phyloP scores from a whole-genome alignment of 1,140 invertebrate species.

The Drosophila saltans region DNA sequence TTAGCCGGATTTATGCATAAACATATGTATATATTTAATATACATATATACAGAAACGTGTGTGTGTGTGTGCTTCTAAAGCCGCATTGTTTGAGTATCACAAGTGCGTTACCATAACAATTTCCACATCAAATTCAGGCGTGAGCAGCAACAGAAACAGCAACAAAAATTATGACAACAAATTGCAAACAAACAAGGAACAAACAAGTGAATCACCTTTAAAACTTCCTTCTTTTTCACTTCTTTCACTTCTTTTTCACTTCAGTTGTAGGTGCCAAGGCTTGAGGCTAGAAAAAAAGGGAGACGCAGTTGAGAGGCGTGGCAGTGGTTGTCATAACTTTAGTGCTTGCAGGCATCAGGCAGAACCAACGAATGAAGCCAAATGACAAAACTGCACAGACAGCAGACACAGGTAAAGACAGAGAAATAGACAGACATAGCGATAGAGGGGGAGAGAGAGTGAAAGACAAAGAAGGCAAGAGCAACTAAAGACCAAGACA shows the following conservation, averaged over 20 bases:
- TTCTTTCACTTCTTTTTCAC: slow-evolving; percentile 29
- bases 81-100: slow-evolving; percentile 35
- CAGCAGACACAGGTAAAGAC: slow-evolving; percentile 15
- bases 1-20: neutral
- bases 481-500: slow-evolving; percentile 71
- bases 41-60: neutral
- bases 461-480: slow-evolving; percentile 16
- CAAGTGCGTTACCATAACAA: slow-evolving; percentile 58
- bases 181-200: slow-evolving; percentile 80
- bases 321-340: slow-evolving; percentile 52
- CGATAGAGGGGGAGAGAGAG: slow-evolving; percentile 14
- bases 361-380: slow-evolving; percentile 19
- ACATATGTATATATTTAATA: neutral
- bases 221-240: slow-evolving; percentile 67
- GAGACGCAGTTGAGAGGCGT: slow-evolving; percentile 16
- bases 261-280: slow-evolving; percentile 1
- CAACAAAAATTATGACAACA: slow-evolving; percentile 69
- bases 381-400: slow-evolving; percentile 47
- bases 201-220: slow-evolving; percentile 80
- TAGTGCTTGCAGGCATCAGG: slow-evolving; percentile 37
- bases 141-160: slow-evolving; percentile 12
- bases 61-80: neutral
- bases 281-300: slow-evolving; percentile 3
- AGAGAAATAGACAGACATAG: slow-evolving; percentile 7
- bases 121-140: slow-evolving; percentile 49